Conservation (phyloP, 2,113 vertebrate genomes). For the Erythrolamprus reginae region DNA sequence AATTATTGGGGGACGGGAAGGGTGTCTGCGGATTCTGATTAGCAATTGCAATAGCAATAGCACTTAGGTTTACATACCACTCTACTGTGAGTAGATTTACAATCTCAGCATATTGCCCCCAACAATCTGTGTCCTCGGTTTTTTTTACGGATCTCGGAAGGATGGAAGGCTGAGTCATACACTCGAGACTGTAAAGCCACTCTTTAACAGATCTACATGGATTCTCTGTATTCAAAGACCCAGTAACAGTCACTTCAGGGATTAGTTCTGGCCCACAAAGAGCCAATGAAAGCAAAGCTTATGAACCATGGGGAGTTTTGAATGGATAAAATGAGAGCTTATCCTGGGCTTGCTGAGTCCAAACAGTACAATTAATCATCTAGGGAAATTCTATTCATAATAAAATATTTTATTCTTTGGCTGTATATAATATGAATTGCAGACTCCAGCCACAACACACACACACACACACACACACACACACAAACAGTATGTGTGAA, state of each 20-base stretch:
- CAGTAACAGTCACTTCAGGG: not conserved
- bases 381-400: not conserved
- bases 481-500: not conserved
- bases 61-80: not conserved
- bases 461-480: not conserved
- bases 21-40: not conserved
- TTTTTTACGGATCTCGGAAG: not conserved
- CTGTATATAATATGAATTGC: not conserved
- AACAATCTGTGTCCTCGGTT: not conserved
- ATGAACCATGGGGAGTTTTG: not conserved
- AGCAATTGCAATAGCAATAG: not conserved
- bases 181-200: not conserved
- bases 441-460: not conserved
- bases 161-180: not conserved
- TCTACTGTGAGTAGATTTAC: not conserved
- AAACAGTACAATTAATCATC: constrained; percentile 3
- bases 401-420: constrained; percentile 17
- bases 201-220: not conserved
- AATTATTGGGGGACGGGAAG: not conserved
- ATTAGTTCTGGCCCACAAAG: not conserved
- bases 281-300: not conserved
- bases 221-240: not conserved
- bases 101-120: not conserved
- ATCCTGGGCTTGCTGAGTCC: not conserved
- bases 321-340: constrained; percentile 4